phyloP scores from a whole-genome alignment of 2,888 invertebrate genomes.

The Serrognathus titanus region DNA sequence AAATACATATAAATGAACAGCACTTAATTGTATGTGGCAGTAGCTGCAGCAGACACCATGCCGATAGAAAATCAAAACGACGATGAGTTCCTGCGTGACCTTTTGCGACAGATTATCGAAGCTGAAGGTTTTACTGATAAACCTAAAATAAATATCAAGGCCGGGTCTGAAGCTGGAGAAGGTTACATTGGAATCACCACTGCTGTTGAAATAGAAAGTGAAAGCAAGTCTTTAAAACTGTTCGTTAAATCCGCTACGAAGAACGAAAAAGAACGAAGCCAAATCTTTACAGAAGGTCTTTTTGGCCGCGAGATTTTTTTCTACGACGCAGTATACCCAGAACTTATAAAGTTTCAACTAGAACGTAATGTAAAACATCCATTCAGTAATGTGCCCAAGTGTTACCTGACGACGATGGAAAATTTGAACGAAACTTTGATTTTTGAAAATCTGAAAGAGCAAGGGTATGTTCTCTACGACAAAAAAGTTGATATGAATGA shows the following conservation, averaged over 20 bases:
- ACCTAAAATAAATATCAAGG: background rate
- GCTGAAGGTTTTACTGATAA: background rate
- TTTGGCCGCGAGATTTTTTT: background rate
- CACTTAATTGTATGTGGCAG: too few relatives aligned
- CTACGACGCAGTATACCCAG: background rate
- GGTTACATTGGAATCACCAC: conserved; percentile 16
- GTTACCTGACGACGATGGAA: background rate
- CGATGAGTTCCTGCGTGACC: too few relatives aligned
- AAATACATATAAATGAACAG: too few relatives aligned
- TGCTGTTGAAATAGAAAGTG: conserved; percentile 12
- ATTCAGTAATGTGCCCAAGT: background rate
- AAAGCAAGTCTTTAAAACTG: conserved; percentile 16
- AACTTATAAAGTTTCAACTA: background rate
- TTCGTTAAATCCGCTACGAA: conserved; percentile 20
- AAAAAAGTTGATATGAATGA: too few relatives aligned
- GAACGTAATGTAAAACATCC: background rate
- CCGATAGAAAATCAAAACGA: too few relatives aligned
- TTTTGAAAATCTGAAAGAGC: too few relatives aligned
- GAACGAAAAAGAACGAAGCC: conserved; percentile 8
- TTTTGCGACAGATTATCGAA: too few relatives aligned
- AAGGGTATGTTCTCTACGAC: too few relatives aligned
- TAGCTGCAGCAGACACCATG: too few relatives aligned
- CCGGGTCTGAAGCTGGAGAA: conserved; percentile 19
- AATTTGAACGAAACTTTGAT: too few relatives aligned
- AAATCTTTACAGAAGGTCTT: background rate